These are phyloP conservation scores for Subacronicta megacephala DNA, from an alignment of 2,888 invertebrate genomes.

Conservation along the genomic window DNA sequence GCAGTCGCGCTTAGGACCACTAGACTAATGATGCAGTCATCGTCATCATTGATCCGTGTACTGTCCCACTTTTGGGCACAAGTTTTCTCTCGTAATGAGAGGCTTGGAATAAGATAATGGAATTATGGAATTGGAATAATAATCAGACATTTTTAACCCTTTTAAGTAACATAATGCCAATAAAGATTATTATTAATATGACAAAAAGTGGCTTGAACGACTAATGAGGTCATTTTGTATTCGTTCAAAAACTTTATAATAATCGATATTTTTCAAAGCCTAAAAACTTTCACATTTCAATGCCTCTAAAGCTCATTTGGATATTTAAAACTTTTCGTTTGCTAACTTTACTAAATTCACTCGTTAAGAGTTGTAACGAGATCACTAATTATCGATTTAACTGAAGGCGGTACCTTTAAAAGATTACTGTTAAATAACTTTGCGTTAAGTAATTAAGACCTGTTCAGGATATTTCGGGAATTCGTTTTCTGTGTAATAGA, in stretches of 20 bases:
- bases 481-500: constrained; percentile 58
- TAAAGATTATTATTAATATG: not conserved
- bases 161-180: too few relatives aligned
- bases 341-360: constrained; percentile 35
- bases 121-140: too few relatives aligned
- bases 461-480: constrained; percentile 54
- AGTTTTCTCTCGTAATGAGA: too few relatives aligned
- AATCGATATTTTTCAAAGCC: not conserved
- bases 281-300: constrained; percentile 28
- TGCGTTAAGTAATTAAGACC: constrained; percentile 57
- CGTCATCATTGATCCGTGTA: too few relatives aligned
- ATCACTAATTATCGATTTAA: constrained; percentile 56
- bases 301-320: constrained; percentile 19
- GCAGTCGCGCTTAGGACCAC: too few relatives aligned
- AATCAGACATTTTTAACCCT: too few relatives aligned
- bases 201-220: not conserved
- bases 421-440: constrained; percentile 59
- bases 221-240: constrained; percentile 2
- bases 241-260: not conserved
- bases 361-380: constrained; percentile 44
- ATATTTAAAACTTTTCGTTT: constrained; percentile 39
- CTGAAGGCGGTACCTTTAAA: constrained; percentile 47
- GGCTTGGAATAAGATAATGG: too few relatives aligned
- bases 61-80: too few relatives aligned
- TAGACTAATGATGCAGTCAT: too few relatives aligned